Conservation (phyloP, 2,888 invertebrate genomes). For the Tanypteryx hageni region DNA sequence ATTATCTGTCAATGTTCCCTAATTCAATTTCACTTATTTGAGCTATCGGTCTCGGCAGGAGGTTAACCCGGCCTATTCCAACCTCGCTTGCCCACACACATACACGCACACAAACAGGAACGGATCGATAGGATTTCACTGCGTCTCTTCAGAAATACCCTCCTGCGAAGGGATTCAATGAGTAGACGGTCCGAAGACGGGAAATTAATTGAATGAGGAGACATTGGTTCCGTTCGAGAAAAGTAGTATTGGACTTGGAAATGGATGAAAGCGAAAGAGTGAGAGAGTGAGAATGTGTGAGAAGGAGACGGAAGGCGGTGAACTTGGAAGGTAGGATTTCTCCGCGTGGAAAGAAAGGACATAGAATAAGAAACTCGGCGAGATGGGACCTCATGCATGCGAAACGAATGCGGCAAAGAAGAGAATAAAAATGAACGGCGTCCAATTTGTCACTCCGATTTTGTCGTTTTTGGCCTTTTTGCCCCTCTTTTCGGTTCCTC, state of each 20-base stretch:
- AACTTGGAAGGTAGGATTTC: neutral
- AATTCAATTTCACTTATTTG: no score
- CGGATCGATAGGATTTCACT: neutral
- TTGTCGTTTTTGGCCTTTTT: neutral
- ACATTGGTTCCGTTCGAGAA: neutral
- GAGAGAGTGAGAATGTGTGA: no score
- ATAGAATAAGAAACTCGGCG: neutral
- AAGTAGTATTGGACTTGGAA: conserved; percentile 4
- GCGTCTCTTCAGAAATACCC: neutral
- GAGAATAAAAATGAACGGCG: neutral
- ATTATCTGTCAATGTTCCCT: no score
- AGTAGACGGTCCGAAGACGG: neutral
- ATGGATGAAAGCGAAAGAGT: neutral
- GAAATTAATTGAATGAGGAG: conserved; percentile 24
- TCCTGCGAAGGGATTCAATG: neutral
- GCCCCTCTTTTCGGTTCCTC: neutral
- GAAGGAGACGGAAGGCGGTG: no score
- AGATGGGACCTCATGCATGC: neutral
- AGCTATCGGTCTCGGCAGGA: no score
- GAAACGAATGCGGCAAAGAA: neutral
- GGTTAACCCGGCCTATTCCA: no score
- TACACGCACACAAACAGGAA: no score
- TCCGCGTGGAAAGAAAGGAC: neutral
- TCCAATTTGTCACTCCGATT: conserved; percentile 24
- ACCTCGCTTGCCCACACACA: no score